These are phyloP conservation scores for Ophiodon elongatus DNA, from an alignment of 2,113 vertebrate genomes.

Conservation along the genomic window DNA sequence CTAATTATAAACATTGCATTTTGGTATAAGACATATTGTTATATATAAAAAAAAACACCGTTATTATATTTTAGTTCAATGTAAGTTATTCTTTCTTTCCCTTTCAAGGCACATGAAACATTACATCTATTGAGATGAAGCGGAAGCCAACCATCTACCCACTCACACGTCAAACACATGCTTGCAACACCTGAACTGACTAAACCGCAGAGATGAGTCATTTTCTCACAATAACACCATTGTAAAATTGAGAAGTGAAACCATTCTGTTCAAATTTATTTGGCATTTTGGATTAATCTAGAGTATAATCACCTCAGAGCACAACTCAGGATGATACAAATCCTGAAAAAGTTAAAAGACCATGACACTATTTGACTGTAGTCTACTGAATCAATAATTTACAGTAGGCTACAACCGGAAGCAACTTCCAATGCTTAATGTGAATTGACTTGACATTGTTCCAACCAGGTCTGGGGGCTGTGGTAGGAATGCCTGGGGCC, in stretches of 20 bases:
- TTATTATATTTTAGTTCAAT: not conserved
- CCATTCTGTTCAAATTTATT: not conserved
- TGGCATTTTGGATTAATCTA: not conserved
- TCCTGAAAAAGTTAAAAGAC: not conserved
- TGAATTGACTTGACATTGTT: slow-evolving; percentile 62
- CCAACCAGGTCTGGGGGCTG: slow-evolving; percentile 69
- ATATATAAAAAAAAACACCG: not conserved
- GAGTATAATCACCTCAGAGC: not conserved
- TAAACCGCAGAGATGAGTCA: slow-evolving; percentile 7
- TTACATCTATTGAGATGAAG: not conserved
- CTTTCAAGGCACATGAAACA: not conserved
- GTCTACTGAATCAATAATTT: slow-evolving; percentile 24
- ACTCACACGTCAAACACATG: slow-evolving; percentile 15
- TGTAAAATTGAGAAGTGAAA: slow-evolving; percentile 33
- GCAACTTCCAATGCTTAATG: slow-evolving; percentile 33
- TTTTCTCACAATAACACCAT: not conserved
- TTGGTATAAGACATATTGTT: not conserved
- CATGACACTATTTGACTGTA: not conserved
- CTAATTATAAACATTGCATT: not conserved
- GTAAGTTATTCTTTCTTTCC: not conserved
- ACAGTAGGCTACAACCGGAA: slow-evolving; percentile 54
- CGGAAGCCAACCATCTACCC: slow-evolving; percentile 32
- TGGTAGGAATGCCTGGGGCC: slow-evolving; percentile 70
- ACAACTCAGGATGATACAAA: not conserved
- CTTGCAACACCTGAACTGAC: slow-evolving; percentile 33